Evolutionary conservation across 2,113 vertebrate species (phyloP).

Genomic region (Xiphophorus maculatus): DNA sequence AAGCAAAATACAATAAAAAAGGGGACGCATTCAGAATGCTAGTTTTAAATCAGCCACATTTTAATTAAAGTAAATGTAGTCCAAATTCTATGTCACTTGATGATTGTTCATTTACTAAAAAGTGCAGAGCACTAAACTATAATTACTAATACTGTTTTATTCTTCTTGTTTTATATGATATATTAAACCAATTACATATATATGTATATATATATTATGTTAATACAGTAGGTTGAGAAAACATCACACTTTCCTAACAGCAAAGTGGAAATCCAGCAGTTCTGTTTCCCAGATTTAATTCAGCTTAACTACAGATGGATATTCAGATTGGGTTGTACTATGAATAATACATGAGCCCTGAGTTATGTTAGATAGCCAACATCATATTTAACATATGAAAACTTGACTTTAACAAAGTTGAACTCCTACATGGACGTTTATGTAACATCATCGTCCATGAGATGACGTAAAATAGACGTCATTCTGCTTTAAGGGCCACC

Average conservation of each 20-base stretch:
- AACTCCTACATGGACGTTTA: constrained; percentile 41
- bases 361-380: not conserved
- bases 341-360: not conserved
- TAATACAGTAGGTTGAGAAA: no score
- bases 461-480: constrained; percentile 61
- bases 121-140: no score
- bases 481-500: constrained; percentile 40
- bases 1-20: no score
- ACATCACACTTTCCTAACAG: not conserved
- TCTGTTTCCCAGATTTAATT: not conserved
- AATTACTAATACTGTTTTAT: no score
- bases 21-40: no score
- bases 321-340: constrained; percentile 5
- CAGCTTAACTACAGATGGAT: not conserved
- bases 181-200: no score
- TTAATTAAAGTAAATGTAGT: no score
- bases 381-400: not conserved
- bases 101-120: no score
- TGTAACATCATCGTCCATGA: constrained; percentile 42
- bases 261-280: not conserved
- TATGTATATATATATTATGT: no score
- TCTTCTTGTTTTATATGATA: no score
- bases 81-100: no score
- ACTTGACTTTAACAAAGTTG: constrained; percentile 18
- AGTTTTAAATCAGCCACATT: no score